Base-by-base conservation (phyloP, 2,113 vertebrate genomes). In the Miniopterus natalensis region DNA sequence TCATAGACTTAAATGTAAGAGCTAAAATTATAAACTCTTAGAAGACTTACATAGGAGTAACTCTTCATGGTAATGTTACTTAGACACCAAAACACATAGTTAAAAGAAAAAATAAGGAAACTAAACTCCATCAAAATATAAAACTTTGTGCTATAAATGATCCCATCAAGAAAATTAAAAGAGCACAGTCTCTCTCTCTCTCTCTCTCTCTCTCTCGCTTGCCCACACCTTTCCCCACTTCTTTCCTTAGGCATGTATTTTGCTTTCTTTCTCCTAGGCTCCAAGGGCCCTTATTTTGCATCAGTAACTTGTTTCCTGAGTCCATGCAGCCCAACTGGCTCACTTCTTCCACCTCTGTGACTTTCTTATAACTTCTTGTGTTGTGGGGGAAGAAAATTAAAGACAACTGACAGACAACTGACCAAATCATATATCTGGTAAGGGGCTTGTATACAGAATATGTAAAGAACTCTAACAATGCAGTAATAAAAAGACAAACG, bases 11-110 rank as follows among this genome's bases (percentile, higher is more conserved):
- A 95, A 55, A 47, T 18, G 7, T 77, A 77, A 77, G 40, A 61
- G 11, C 6, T 79, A 87, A 93, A 77, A 75, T 9, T 15, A 90
- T 55, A 83, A 92, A 86, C 53, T 61, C 23, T 51, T 91, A 63
- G 45, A 80, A 85, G 36, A 90, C 66, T 45, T 65, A 70, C 47
- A 71, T 25, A 94, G 45, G 12, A 77, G 27, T 84, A 75, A 61
- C 40, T 79, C 45, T 81, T 87, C 45, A 87, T 13, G 31, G 36
- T 21, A 92, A 84, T 21, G 36, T 18, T 42, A 93, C 80, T 63
- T 42, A 90, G 85, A 83, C 7, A 36, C 57, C 51, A 51, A 83
- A 84, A 74, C 31, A 71, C 27, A 85, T 65, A 12, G 4, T 17
- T 74, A 1, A 47, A 73, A 71, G 47, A 18, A 63, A 18, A 42